Base-by-base conservation (phyloP, 2,797 vertebrate species). In the Falco rusticolus region DNA sequence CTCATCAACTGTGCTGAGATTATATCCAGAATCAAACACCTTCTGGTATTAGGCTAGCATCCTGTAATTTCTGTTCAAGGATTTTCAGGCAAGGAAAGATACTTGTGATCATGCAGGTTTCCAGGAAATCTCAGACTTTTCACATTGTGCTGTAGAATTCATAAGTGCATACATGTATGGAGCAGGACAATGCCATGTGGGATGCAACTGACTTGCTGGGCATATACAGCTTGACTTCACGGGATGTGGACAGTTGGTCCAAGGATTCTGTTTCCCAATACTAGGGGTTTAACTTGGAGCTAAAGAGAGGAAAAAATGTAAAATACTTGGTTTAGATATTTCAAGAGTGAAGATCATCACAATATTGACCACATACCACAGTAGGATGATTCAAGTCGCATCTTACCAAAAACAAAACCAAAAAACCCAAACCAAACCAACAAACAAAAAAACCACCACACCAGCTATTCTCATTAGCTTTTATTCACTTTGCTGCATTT, bases 111-210 rank as follows among this genome's bases (percentile, higher is more conserved):
- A n/a, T 51, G 10, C 10, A 68, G 2, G 6, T 26, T 4, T 61
- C 20, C 33, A 60, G 74, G 21, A 84, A 59, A 54, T 50, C 34
- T 50, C 60, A 21, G 3, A 34, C 24, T 0, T 34, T 15, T 81
- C 21, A 45, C 24, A 26, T 11, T 0, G 0, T 33, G 5, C 16
- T 43, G 17, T 43, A 77, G 68, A 86, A 84, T 33, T 77, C 16
- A 41, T n/a, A 15, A 19, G 6, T 28, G 22, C 13, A 10, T 22
- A 29, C 2, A 10, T 8, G 11, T 29, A 33, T 4, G 2, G n/a
- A 82, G 22, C 8, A 47, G 17, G 24, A 41, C 19, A 45, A 33
- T 13, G 11, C 0, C 7, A 39, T 0, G 0, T 60, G 21, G 24
- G 13, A 33, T 63, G 14, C 16, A 45, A 16, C 18, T 24, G 34